Evolutionary conservation across 53 echinoderm and acorn worm genomes (phyloP).

Genomic region (Mesocentrotus franciscanus): DNA sequence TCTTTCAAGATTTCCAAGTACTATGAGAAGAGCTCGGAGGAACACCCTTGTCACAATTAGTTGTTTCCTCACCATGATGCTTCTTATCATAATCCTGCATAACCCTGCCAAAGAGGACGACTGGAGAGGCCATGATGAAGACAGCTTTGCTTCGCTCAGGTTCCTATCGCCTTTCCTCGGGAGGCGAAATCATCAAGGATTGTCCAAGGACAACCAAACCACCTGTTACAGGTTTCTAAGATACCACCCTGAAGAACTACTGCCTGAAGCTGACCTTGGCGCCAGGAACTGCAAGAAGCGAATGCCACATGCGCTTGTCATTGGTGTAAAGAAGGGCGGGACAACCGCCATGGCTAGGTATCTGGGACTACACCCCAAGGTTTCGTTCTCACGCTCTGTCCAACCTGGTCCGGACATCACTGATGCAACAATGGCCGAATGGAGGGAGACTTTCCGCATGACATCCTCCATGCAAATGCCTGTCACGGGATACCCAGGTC

Average conservation of each 20-base stretch:
- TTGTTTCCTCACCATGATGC: not conserved
- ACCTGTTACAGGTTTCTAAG: not conserved
- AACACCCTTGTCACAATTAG: not conserved
- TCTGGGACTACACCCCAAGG: slow-evolving; percentile 36
- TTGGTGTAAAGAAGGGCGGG: slow-evolving; percentile 54
- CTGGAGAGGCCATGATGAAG: not conserved
- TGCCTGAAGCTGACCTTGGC: not conserved
- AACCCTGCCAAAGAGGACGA: not conserved
- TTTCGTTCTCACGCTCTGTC: not conserved
- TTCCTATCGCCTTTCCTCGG: not conserved
- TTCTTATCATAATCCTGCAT: not conserved
- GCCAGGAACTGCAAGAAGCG: slow-evolving; percentile 9
- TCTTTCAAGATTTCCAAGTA: not conserved
- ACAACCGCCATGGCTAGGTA: slow-evolving; percentile 47
- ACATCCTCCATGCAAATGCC: slow-evolving; percentile 1
- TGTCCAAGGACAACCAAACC: not conserved
- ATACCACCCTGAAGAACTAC: not conserved
- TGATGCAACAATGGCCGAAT: not conserved
- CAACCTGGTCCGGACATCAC: slow-evolving; percentile 38
- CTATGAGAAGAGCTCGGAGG: not conserved
- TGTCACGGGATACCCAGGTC: slow-evolving; percentile 18
- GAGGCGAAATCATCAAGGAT: not conserved
- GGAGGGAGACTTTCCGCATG: slow-evolving; percentile 13
- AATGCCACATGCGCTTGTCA: slow-evolving; percentile 38
- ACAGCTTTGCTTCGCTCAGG: not conserved